Base-by-base conservation (phyloP, 2,113 vertebrate species). In the Cynoglossus semilaevis region DNA sequence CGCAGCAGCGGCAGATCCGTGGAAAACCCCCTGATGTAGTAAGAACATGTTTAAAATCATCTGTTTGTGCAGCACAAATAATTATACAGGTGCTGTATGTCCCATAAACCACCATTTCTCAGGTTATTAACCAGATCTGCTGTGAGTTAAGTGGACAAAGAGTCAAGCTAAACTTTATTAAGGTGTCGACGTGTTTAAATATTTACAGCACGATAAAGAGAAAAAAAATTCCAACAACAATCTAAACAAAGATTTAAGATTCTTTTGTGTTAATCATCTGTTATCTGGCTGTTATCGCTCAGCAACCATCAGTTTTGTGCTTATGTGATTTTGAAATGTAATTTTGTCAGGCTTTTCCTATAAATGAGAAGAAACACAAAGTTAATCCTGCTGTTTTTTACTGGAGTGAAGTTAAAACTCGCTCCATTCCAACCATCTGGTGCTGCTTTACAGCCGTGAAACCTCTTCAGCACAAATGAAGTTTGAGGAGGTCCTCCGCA, bases 21-120 rank as follows among this genome's bases (percentile, higher is more conserved):
- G 74, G 80, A 79, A 87, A 83, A 34, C 54, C 80, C 81, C 82
- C 76, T 49, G 53, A 38, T 70, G 58, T 1, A n/a, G 71, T 59
- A 49, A 49, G 63, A 70, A 74, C 74, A 67, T 16, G 63, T 45
- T 42, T 36, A 51, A 38, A 59, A 54, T 52, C 10, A 22, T 43
- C 40, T 64, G 52, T 36, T 37, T 13, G 29, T 18, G 40, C 51
- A 51, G 65, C 46, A 14, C 12, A 50, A 13, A 22, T 38, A 44
- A 47, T 9, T 37, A 14, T 1, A 2, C 5, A 22, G 51, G 22
- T 13, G n/a, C 51, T 59, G 37, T 12, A 17, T 13, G 37, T 63
- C 40, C 47, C 19, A 29, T 37, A 22, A 34, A 48, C 5, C n/a
- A 12, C 7, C 22, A 29, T 29, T 29, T 29, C 22, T 38, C 37